These are phyloP conservation scores for Lucifuga dentata DNA, from an alignment of 2,113 vertebrate genomes.

Conservation along the genomic window DNA sequence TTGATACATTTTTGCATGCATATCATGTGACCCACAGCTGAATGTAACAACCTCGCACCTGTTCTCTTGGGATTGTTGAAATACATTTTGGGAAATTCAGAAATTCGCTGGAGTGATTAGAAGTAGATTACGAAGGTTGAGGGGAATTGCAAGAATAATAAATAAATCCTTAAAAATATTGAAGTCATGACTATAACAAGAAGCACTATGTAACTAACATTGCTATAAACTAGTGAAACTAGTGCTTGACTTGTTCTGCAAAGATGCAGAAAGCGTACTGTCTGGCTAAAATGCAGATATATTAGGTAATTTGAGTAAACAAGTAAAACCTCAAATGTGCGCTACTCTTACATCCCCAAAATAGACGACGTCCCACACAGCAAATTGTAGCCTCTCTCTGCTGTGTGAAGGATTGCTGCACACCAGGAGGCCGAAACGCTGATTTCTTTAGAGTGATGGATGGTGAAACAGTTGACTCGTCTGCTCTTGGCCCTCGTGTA, in stretches of 20 bases:
- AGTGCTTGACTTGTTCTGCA: not conserved
- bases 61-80: too few relatives aligned
- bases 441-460: conserved; percentile 1
- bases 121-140: too few relatives aligned
- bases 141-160: too few relatives aligned
- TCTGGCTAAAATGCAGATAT: conserved; percentile 45
- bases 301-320: conserved; percentile 50
- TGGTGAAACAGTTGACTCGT: not conserved
- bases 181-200: too few relatives aligned
- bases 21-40: too few relatives aligned
- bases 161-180: too few relatives aligned
- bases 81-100: too few relatives aligned
- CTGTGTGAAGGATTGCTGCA: conserved; percentile 1
- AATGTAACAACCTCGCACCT: too few relatives aligned
- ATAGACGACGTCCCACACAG: conserved; percentile 45
- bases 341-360: conserved; percentile 43
- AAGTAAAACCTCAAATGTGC: conserved; percentile 50
- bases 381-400: conserved; percentile 2
- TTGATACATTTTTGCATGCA: too few relatives aligned
- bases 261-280: conserved; percentile 21
- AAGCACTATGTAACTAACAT: too few relatives aligned
- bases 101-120: too few relatives aligned
- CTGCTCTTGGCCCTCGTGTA: not conserved
- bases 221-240: not conserved
- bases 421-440: conserved; percentile 4